Conservation (phyloP, 2,113 vertebrate species). For the Paralichthys olivaceus region DNA sequence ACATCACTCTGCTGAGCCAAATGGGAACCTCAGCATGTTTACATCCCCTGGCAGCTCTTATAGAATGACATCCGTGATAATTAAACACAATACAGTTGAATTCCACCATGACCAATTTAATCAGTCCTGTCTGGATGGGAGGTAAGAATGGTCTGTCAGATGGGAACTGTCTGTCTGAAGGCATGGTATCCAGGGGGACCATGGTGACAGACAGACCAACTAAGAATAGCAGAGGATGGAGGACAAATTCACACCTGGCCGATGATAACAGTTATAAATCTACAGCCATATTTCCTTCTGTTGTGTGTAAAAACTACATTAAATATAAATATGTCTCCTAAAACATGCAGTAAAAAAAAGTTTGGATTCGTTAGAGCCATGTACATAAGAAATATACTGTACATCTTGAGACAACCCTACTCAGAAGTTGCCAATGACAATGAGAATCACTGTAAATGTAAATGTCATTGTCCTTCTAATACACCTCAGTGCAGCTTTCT, state of each 20-base stretch:
- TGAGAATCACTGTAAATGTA: too few species aligned
- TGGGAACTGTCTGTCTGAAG: conserved; percentile 59
- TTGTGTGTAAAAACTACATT: not conserved
- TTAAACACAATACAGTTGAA: conserved; percentile 66
- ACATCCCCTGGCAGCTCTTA: conserved; percentile 52
- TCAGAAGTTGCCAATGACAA: too few species aligned
- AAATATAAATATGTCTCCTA: not conserved
- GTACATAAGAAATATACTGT: too few species aligned
- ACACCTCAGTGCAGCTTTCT: too few species aligned
- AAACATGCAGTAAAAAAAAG: not conserved
- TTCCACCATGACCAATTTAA: conserved; percentile 75
- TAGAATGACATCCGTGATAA: conserved; percentile 68
- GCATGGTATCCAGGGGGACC: conserved; percentile 36
- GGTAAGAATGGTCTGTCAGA: conserved; percentile 50
- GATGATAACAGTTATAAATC: conserved; percentile 34
- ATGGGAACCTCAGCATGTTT: conserved; percentile 51
- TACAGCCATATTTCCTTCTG: conserved; percentile 14
- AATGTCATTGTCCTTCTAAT: too few species aligned
- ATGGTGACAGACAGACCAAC: conserved; percentile 55
- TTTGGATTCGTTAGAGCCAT: too few species aligned
- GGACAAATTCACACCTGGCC: conserved; percentile 52
- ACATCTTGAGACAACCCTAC: too few species aligned
- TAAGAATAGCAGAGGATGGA: conserved; percentile 63
- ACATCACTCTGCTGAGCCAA: conserved; percentile 9
- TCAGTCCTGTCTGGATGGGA: conserved; percentile 43